Evolutionary conservation across 2,113 vertebrate genomes (phyloP).

Genomic region (Andinoacara biseriatus): DNA sequence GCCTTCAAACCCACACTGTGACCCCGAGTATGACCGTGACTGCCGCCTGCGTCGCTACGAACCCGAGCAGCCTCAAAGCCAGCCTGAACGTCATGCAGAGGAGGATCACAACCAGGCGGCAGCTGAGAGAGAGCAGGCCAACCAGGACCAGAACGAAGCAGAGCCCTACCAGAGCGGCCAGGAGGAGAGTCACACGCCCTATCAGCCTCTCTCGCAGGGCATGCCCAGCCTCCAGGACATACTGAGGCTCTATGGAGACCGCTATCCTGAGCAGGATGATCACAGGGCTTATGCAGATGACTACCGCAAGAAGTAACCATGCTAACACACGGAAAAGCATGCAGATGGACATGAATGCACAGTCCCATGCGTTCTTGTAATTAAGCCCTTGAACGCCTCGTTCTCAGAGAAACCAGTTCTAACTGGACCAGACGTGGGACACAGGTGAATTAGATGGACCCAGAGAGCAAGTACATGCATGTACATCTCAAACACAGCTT

Average conservation of each 20-base stretch:
- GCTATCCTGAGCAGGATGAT: conserved; percentile 73
- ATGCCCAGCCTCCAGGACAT: conserved; percentile 78
- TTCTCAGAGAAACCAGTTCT: background rate
- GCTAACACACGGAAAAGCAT: conserved; percentile 11
- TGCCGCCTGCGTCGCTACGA: conserved; percentile 80
- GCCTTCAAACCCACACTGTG: conserved; percentile 79
- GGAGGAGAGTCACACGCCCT: conserved; percentile 77
- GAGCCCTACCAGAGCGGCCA: conserved; percentile 81
- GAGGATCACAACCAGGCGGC: conserved; percentile 59
- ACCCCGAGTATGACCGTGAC: conserved; percentile 80
- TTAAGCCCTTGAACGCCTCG: conserved; percentile 29
- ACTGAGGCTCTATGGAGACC: conserved; percentile 75
- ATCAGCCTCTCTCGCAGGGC: conserved; percentile 62
- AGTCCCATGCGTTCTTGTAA: conserved; percentile 26
- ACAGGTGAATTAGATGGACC: conserved; percentile 55
- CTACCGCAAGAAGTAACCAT: conserved; percentile 79
- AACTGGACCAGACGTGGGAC: conserved; percentile 52
- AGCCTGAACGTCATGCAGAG: conserved; percentile 23
- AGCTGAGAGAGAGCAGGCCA: conserved; percentile 48
- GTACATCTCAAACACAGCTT: conserved; percentile 7
- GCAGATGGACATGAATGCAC: conserved; percentile 63
- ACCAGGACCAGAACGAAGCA: conserved; percentile 72
- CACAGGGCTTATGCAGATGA: conserved; percentile 76
- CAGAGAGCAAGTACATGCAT: conserved; percentile 44
- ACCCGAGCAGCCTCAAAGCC: conserved; percentile 33